A percentile compares a stretch with the other conserved stretches of the same genome.
phyloP scores from a whole-genome alignment of 2,113 vertebrate genomes.

The Mustela lutreola region DNA sequence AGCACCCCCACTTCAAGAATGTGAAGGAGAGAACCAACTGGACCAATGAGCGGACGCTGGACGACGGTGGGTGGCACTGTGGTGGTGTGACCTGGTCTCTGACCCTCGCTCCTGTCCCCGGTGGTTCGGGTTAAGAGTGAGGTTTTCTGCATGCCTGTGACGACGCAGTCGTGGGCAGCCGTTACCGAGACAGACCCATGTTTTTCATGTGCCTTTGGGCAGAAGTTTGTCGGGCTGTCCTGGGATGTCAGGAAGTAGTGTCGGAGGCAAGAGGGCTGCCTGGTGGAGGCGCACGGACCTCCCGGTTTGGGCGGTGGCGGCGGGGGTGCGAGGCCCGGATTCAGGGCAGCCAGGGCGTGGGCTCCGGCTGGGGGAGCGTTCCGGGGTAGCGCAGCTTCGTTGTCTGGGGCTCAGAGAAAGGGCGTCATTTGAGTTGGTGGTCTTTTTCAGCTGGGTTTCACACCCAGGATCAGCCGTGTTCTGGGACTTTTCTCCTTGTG shows the following conservation, averaged over 20 bases:
- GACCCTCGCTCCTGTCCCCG: fast-evolving
- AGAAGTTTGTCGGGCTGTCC: neutral
- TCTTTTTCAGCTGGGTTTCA: too few species aligned
- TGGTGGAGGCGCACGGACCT: neutral
- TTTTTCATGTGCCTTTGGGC: neutral
- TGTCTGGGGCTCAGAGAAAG: fast-evolving
- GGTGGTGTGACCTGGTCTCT: neutral
- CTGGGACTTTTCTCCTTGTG: constrained; percentile 12
- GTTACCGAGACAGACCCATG: neutral
- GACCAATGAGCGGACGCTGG: constrained; percentile 99
- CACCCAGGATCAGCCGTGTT: fast-evolving
- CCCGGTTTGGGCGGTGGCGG: fast-evolving
- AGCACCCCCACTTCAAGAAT: constrained; percentile 99
- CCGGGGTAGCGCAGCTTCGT: neutral
- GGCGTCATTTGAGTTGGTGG: neutral
- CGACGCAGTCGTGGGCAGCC: neutral
- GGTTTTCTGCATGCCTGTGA: neutral
- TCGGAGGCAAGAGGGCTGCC: neutral
- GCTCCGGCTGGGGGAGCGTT: neutral
- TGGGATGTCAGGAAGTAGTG: neutral
- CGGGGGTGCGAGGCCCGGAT: fast-evolving
- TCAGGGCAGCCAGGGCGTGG: too few species aligned
- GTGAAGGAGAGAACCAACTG: constrained; percentile 99
- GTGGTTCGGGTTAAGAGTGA: neutral
- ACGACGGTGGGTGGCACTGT: constrained; percentile 91